Conservation (phyloP, 2,113 vertebrate species). For the Tinamus guttatus region DNA sequence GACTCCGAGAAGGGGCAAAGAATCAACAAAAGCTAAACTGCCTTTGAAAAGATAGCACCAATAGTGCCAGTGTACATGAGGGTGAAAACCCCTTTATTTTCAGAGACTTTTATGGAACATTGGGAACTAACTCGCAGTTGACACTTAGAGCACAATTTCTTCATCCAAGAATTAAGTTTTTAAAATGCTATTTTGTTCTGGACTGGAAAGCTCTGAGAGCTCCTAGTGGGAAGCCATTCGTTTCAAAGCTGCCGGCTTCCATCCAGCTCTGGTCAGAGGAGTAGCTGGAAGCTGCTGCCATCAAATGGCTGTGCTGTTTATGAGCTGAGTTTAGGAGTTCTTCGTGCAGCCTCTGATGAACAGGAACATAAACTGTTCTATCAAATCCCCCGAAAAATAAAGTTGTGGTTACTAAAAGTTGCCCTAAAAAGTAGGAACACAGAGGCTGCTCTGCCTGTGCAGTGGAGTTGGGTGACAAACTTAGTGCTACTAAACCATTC, state of each 20-base stretch:
- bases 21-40: slow-evolving; percentile 62
- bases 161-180: slow-evolving; percentile 53
- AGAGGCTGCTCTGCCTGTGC: not conserved
- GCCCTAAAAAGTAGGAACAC: not conserved
- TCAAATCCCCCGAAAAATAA: not conserved
- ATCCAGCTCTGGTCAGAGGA: slow-evolving; percentile 34
- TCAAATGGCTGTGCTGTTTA: slow-evolving; percentile 59
- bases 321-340: slow-evolving; percentile 57
- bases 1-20: slow-evolving; percentile 19
- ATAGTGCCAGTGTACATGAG: slow-evolving; percentile 51
- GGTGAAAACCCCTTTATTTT: slow-evolving; percentile 68
- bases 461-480: not conserved
- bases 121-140: slow-evolving; percentile 11
- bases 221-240: slow-evolving; percentile 57
- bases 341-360: slow-evolving; percentile 8
- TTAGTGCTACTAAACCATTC: not conserved
- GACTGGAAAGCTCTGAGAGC: slow-evolving; percentile 20
- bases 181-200: slow-evolving; percentile 42
- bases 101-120: not conserved
- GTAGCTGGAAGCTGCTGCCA: slow-evolving; percentile 70
- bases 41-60: slow-evolving; percentile 60
- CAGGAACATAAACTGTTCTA: not conserved
- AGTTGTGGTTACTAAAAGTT: not conserved
- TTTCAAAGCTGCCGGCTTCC: slow-evolving; percentile 26
- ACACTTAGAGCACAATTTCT: slow-evolving; percentile 22